A percentile compares a stretch with the other conserved stretches of the same genome.
Evolutionary conservation across 2,113 vertebrate genomes (phyloP).

Genomic region (Ahaetulla prasina): DNA sequence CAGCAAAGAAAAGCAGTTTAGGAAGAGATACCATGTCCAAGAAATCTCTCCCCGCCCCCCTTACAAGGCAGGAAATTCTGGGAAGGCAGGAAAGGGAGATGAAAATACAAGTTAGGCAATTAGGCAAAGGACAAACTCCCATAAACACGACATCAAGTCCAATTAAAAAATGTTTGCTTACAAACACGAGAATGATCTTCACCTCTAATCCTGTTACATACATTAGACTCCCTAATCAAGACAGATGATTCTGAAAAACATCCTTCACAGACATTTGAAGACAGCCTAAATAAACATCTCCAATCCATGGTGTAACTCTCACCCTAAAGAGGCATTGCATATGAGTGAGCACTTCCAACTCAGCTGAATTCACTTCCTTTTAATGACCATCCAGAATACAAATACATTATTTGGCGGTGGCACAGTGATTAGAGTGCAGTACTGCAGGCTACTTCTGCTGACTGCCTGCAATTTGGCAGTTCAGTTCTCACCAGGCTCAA

Average conservation of each 20-base stretch:
- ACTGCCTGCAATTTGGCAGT: too few relatives aligned
- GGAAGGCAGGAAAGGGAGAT: background rate
- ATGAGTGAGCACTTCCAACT: background rate
- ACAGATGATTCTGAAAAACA: constrained; percentile 2
- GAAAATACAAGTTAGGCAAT: background rate
- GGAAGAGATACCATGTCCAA: background rate
- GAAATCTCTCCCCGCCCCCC: background rate
- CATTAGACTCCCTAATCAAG: background rate
- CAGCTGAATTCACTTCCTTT: background rate
- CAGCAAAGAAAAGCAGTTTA: background rate
- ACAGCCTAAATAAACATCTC: background rate
- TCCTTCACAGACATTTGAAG: constrained; percentile 13
- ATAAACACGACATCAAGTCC: background rate
- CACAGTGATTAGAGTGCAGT: too few relatives aligned
- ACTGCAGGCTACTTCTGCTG: too few relatives aligned
- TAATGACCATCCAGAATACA: background rate
- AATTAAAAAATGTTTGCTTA: background rate
- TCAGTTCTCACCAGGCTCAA: too few relatives aligned
- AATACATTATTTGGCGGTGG: background rate
- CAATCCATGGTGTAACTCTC: background rate
- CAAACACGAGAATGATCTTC: background rate
- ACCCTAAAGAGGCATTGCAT: background rate
- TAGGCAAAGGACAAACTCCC: background rate
- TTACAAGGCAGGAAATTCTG: background rate
- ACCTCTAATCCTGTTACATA: background rate